Base-by-base conservation (phyloP, 2,888 invertebrate genomes). In the Drosophila macrospina region DNA sequence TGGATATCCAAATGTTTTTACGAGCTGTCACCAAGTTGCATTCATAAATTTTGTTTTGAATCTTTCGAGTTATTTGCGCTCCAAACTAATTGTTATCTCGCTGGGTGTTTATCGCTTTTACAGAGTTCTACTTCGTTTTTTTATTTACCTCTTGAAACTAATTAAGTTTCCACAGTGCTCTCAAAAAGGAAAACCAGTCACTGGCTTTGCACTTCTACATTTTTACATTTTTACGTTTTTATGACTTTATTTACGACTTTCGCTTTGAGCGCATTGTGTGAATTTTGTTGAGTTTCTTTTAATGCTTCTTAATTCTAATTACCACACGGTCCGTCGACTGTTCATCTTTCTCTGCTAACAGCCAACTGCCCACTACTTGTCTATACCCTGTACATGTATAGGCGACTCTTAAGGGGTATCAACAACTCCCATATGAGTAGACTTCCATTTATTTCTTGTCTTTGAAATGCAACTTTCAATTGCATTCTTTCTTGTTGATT, bases 291-390 rank as follows among this genome's bases (percentile, higher is more conserved):
- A 76, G 74, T 75, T 76, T 79, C 67, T 80, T 80, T 83, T 86
- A 83, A 83, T 83, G 79, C 77, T 76, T 83, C 86, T 83, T 84
- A 79, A 83, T 83, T 86, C 86, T 83, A 86, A 83, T 83, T 86
- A 83, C 83, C 86, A 77, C 83, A 80, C 84, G 71, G 74, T 85
- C 55, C 24, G 55, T 44, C 67, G 71, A 80, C 80, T 83, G 68
- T 75, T 68, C 74, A 75, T 72, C 76, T 72, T 60, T 67, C 57
- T 57, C 72, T 74, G 66, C 20, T 20, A 2, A 20, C 20, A 5
- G 28, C 69, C 57, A 44, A 54, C 72, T 69, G 72, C 68, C 76
- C 75, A 69, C 69, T 47, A 66, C 59, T 42, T 28, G 2, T 15
- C 30, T 24, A 61, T 74, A 74, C 69, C 74, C 74, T 36, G 15